A percentile compares a stretch with the other conserved stretches of the same genome.
Evolutionary conservation across 2,797 vertebrate genomes (phyloP).

Genomic region (Muraenolepis orangiensis): DNA sequence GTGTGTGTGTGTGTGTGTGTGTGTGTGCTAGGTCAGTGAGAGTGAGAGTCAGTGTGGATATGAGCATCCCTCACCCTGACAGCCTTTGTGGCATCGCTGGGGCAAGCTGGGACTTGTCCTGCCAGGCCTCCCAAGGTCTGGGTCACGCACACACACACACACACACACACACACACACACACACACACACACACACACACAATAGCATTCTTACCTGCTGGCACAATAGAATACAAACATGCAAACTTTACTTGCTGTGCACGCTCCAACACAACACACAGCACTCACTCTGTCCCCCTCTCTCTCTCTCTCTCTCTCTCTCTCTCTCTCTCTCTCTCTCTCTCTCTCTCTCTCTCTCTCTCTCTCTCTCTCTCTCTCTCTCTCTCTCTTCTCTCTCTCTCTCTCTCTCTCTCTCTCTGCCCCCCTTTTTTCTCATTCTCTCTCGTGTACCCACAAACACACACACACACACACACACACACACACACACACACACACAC

Average conservation of each 20-base stretch:
- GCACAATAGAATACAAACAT: not conserved
- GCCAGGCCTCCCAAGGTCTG: slow-evolving; percentile 73
- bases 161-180: slow-evolving; percentile 4
- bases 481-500: slow-evolving; percentile 7
- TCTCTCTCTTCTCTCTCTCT: not conserved
- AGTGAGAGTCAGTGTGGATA: no score
- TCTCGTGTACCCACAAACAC: not conserved
- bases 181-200: slow-evolving; percentile 7
- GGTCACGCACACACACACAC: slow-evolving; percentile 50
- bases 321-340: not conserved
- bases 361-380: not conserved
- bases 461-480: slow-evolving; percentile 5
- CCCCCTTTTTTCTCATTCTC: not conserved
- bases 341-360: not conserved
- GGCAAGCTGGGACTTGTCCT: slow-evolving; percentile 72
- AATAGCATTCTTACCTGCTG: not conserved
- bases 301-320: not conserved
- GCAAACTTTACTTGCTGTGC: not conserved
- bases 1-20: slow-evolving; percentile 8
- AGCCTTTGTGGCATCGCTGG: slow-evolving; percentile 55
- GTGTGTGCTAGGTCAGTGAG: not conserved
- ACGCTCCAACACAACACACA: not conserved
- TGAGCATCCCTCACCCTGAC: slow-evolving; percentile 64
- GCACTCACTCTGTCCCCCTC: not conserved
- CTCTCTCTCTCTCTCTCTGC: not conserved